Conservation (phyloP, 2,888 invertebrate genomes). For the Drosophila hamatofila region DNA sequence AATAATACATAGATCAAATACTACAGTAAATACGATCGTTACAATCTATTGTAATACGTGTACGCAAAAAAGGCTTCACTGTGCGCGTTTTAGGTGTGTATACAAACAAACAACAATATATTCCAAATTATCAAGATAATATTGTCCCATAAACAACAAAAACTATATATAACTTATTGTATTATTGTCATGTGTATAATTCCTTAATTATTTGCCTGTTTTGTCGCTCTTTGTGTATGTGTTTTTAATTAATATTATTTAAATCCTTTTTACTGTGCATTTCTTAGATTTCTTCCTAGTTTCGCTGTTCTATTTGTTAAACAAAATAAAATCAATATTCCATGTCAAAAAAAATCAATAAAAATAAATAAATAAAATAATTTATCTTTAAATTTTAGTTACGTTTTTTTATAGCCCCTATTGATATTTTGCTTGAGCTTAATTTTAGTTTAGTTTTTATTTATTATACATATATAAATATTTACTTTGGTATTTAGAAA, state of each 20-base stretch:
- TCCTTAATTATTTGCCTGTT: slow-evolving; percentile 43
- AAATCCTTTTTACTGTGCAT: slow-evolving; percentile 25
- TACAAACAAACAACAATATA: slow-evolving; percentile 56
- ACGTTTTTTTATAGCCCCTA: slow-evolving; percentile 10
- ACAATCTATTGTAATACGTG: slow-evolving; percentile 44
- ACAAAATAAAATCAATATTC: not conserved
- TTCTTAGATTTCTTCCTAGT: slow-evolving; percentile 15
- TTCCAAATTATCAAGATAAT: slow-evolving; percentile 50
- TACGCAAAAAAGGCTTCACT: slow-evolving; percentile 65
- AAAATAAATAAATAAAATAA: slow-evolving; percentile 5
- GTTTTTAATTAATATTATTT: slow-evolving; percentile 16
- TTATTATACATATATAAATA: slow-evolving; percentile 12
- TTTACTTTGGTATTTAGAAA: slow-evolving; percentile 34
- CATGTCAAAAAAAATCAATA: slow-evolving; percentile 13
- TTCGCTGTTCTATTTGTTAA: slow-evolving; percentile 21
- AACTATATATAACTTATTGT: slow-evolving; percentile 21
- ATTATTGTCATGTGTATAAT: slow-evolving; percentile 46
- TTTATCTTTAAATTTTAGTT: slow-evolving; percentile 13
- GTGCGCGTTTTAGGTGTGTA: slow-evolving; percentile 76
- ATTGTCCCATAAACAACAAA: slow-evolving; percentile 33
- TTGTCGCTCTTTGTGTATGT: slow-evolving; percentile 26
- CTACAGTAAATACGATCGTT: slow-evolving; percentile 48
- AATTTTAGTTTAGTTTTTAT: slow-evolving; percentile 60
- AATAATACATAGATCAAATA: slow-evolving; percentile 47
- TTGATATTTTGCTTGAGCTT: slow-evolving; percentile 49